Evolutionary conservation across 2,113 vertebrate genomes (phyloP), one percentile per base, ranked within the genome.

Genomic region (Zosterops lateralis): DNA sequence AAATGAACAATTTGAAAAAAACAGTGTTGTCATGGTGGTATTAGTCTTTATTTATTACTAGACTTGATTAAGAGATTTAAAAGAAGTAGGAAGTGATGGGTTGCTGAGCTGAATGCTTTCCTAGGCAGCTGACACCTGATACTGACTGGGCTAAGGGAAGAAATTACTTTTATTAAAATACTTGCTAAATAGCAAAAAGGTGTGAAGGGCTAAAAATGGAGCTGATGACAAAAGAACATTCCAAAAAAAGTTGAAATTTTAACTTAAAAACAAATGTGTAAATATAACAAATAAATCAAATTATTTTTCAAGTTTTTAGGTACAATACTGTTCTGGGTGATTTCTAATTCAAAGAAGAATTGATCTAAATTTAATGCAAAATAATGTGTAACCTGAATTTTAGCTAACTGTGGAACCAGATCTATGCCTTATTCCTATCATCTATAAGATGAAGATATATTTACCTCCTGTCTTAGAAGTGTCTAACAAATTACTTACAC

Each of bases 1-100:
- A 97, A 98, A 97, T 97, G 96, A 98, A 97, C 71, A 91, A 89
- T 96, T 96, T 96, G 84, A 82, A 94, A 96, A 95, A 68, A 77
- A 68, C 54, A 95, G 86, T 44, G 14, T 86, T 92, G 58, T 86
- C 87, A 81, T 89, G 81, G 92, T 97, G 67, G 68, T 95, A 47
- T 96, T 96, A 97, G 87, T 97, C 93, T 97, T 96, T 96, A 77
- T 95, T 97, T 96, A 90, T 94, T 93, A 75, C n/a, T 90, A 87
- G 68, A 58, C 36, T 95, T 72, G 31, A 68, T 81, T 84, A 74
- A 92, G 36, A 93, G 57, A 56, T 80, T 86, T 89, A 70, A 62
- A 84, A 90, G 42, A 90, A 77, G 54, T 40, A 78, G 31, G 76
- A 92, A 95, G 75, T 70, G 61, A 67, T 45, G 19, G 12, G 14